These are phyloP conservation scores for Struthio camelus DNA, from an alignment of 2,113 vertebrate species.

Conservation along the genomic window DNA sequence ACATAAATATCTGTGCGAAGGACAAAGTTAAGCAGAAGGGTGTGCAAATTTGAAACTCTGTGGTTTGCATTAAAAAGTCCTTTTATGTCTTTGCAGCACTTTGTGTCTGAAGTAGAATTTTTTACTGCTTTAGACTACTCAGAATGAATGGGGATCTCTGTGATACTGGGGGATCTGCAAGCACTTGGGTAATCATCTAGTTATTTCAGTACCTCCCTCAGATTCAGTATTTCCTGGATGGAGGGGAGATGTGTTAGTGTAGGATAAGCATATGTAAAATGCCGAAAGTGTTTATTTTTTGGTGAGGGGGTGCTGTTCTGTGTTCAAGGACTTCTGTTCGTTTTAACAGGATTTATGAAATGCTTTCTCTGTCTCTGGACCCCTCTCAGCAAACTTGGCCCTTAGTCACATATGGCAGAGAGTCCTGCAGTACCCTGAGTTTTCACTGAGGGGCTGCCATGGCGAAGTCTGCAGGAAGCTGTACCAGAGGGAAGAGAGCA, in stretches of 20 bases:
- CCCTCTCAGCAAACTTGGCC: not conserved
- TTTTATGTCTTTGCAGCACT: not conserved
- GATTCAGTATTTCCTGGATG: not conserved
- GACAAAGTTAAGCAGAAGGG: not conserved
- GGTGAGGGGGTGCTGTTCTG: not conserved
- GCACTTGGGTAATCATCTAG: not conserved
- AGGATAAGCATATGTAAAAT: not conserved
- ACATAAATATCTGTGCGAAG: not conserved
- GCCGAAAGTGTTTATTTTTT: not conserved
- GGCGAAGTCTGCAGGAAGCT: not conserved
- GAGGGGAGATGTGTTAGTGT: fast-evolving
- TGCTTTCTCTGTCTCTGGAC: not conserved
- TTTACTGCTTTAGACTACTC: not conserved
- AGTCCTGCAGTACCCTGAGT: not conserved
- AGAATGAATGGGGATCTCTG: not conserved
- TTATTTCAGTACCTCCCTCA: not conserved
- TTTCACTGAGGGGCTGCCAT: not conserved
- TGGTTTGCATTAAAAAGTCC: not conserved
- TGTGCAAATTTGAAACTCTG: not conserved
- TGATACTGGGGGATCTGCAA: not conserved
- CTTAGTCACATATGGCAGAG: not conserved
- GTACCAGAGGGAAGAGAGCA: not conserved
- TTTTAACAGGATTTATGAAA: too few species aligned
- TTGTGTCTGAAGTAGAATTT: not conserved
- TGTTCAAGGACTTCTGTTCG: not conserved